These are phyloP conservation scores for Beroe ovata DNA, from an alignment of 37 sponge, comb jelly and placozoan genomes.

Conservation along the genomic window DNA sequence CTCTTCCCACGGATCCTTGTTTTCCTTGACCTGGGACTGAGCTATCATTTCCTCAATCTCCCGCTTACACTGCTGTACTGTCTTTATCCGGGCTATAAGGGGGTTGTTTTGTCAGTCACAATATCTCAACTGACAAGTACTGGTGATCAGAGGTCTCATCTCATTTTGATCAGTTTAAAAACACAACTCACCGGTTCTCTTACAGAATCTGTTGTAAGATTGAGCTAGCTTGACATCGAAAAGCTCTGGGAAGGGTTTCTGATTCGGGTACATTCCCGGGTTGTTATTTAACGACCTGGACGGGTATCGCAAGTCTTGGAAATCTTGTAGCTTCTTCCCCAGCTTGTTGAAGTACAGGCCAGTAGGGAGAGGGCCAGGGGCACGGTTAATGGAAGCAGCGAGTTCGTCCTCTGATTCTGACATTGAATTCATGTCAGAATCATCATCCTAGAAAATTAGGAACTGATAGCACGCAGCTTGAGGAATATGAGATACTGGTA, in stretches of 20 bases:
- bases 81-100: constrained; percentile 40
- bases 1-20: background rate
- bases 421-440: constrained; percentile 1
- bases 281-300: constrained; percentile 4
- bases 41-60: constrained; percentile 18
- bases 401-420: constrained; percentile 22
- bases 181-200: background rate
- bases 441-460: background rate
- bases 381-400: background rate
- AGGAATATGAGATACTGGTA: too few species aligned
- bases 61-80: background rate
- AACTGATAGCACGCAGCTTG: too few species aligned
- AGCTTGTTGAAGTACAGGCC: constrained; percentile 5
- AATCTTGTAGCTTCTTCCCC: constrained; percentile 29
- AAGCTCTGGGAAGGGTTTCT: constrained; percentile 38
- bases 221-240: background rate
- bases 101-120: too few species aligned
- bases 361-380: background rate
- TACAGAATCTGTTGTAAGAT: constrained; percentile 9
- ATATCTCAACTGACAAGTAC: too few species aligned
- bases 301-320: constrained; percentile 14
- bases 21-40: constrained; percentile 4
- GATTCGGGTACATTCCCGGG: background rate
- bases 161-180: background rate
- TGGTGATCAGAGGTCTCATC: background rate